A percentile compares a stretch with the other conserved stretches of the same genome.
phyloP scores from a whole-genome alignment of 2,797 vertebrate species.

The Pseudotriccus pelzelni region DNA sequence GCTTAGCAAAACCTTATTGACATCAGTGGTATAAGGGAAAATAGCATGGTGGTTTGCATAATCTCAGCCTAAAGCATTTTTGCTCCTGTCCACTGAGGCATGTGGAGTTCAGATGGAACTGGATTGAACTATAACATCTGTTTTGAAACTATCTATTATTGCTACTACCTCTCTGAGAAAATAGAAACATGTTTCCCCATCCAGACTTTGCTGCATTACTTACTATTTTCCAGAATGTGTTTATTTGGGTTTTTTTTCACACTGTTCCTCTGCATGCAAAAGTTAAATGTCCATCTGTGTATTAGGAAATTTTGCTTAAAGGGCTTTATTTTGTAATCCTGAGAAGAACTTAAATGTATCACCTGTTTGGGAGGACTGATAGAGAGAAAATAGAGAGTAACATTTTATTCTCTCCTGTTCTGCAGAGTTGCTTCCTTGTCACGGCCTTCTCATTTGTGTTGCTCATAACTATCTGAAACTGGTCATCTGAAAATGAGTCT shows the following conservation, averaged over 20 bases:
- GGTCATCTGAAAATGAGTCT: background rate
- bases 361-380: background rate
- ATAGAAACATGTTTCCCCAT: background rate
- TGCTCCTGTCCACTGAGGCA: background rate
- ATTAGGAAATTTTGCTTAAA: background rate
- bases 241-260: background rate
- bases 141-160: background rate
- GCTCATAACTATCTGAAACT: constrained; percentile 9
- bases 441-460: background rate
- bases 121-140: background rate
- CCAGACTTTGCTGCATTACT: background rate
- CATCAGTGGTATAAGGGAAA: background rate
- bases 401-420: constrained; percentile 1
- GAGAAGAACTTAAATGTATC: background rate
- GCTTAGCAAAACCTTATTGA: background rate
- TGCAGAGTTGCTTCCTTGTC: background rate
- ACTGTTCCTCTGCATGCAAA: background rate
- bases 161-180: background rate
- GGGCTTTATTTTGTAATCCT: background rate
- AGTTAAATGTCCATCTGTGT: background rate
- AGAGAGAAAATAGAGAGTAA: background rate
- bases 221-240: background rate
- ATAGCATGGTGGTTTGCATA: background rate
- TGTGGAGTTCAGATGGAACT: background rate
- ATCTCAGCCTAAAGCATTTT: background rate